Conservation (phyloP, 1,140 invertebrate genomes). For the Physella acuta region DNA sequence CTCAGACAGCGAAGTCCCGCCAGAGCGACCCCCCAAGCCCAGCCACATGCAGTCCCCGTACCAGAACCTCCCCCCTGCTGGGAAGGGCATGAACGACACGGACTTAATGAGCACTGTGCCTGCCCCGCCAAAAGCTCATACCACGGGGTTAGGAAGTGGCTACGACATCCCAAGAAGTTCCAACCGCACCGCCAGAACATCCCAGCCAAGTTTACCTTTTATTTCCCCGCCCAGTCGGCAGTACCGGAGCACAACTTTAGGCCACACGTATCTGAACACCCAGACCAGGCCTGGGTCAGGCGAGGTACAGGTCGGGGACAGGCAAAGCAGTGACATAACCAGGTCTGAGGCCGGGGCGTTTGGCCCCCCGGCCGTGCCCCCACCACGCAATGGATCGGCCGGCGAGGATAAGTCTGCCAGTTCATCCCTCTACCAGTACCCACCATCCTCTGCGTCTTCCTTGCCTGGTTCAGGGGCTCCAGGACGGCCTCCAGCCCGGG, state of each 20-base stretch:
- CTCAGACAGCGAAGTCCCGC: conserved; percentile 6
- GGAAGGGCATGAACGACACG: conserved; percentile 30
- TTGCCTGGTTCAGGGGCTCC: not conserved
- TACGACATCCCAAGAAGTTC: conserved; percentile 36
- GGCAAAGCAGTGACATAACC: not conserved
- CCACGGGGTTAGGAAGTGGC: not conserved
- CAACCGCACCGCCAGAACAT: conserved; percentile 6
- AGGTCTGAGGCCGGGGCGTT: not conserved
- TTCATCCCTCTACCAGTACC: conserved; percentile 26
- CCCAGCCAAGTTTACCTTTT: not conserved
- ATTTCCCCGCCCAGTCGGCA: not conserved
- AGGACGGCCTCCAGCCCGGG: conserved; percentile 19
- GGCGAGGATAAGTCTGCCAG: conserved; percentile 15
- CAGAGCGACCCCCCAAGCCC: conserved; percentile 19
- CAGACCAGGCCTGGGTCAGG: conserved; percentile 9
- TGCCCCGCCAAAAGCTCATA: conserved; percentile 24
- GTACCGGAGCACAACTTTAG: not conserved
- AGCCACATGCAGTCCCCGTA: conserved; percentile 41
- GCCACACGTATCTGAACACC: conserved; percentile 27
- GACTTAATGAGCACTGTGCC: conserved; percentile 31
- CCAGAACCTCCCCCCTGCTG: conserved; percentile 44
- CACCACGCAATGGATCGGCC: conserved; percentile 8
- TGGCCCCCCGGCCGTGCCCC: conserved; percentile 10
- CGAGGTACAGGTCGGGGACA: no score
- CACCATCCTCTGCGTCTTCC: conserved; percentile 7